Conservation (phyloP, 2,797 vertebrate species). For the Phoebastria nigripes region DNA sequence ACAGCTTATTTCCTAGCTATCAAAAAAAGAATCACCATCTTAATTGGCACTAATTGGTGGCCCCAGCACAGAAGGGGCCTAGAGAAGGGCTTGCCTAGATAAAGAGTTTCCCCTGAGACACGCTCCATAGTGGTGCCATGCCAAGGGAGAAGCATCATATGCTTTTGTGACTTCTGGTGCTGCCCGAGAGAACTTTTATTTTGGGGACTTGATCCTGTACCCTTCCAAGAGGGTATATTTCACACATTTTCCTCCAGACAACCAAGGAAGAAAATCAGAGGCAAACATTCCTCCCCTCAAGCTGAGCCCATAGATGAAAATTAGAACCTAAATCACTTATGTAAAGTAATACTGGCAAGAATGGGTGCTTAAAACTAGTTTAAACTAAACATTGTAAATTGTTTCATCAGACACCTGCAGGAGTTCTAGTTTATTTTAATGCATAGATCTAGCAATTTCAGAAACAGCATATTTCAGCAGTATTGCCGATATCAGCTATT, state of each 20-base stretch:
- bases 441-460: not conserved
- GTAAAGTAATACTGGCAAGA: not conserved
- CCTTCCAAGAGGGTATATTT: not conserved
- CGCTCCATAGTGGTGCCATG: fast-evolving
- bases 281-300: not conserved
- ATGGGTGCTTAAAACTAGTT: not conserved
- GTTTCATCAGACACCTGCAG: not conserved
- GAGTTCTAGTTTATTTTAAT: not conserved
- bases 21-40: not conserved
- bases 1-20: not conserved
- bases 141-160: not conserved
- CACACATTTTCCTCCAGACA: not conserved
- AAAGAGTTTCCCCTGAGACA: not conserved
- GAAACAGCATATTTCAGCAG: not conserved
- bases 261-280: not conserved
- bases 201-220: not conserved
- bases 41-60: not conserved
- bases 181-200: not conserved
- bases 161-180: not conserved
- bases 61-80: not conserved
- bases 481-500: not conserved
- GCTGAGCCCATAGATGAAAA: not conserved
- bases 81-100: not conserved
- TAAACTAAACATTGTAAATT: not conserved
- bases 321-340: not conserved